Conservation (phyloP, 2,888 invertebrate species). For the Cylindroiulus punctatus region DNA sequence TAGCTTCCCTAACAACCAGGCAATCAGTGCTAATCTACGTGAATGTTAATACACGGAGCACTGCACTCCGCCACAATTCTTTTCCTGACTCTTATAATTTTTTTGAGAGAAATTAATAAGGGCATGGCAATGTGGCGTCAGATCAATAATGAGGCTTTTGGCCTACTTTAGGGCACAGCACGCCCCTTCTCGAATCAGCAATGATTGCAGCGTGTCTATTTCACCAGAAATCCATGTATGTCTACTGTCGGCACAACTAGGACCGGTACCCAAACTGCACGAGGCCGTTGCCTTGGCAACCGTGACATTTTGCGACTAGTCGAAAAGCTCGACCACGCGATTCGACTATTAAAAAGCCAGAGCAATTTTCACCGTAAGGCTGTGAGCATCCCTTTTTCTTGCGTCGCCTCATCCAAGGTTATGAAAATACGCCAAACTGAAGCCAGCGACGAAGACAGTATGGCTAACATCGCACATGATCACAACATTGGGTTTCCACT, state of each 20-base stretch:
- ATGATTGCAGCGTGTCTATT: not conserved
- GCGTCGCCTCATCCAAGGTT: not conserved
- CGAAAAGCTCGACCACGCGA: not conserved
- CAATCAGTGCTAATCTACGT: too few species aligned
- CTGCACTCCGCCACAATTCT: too few species aligned
- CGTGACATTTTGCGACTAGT: not conserved
- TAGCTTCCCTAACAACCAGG: too few species aligned
- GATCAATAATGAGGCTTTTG: not conserved
- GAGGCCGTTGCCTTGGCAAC: not conserved
- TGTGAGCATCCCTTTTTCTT: not conserved
- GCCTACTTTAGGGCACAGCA: not conserved
- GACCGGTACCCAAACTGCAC: not conserved
- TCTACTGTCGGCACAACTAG: not conserved
- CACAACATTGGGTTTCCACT: not conserved
- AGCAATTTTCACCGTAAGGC: not conserved
- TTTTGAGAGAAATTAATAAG: not conserved
- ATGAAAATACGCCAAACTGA: not conserved
- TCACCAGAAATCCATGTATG: not conserved
- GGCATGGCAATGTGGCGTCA: not conserved
- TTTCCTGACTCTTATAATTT: not conserved
- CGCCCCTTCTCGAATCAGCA: not conserved
- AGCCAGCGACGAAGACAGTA: not conserved
- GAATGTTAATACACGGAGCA: too few species aligned
- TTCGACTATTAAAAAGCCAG: slow-evolving; percentile 25
- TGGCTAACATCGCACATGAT: not conserved